Evolutionary conservation across 2,113 vertebrate genomes (phyloP), one percentile per base, ranked within the genome.

Genomic region (Lathamus discolor): DNA sequence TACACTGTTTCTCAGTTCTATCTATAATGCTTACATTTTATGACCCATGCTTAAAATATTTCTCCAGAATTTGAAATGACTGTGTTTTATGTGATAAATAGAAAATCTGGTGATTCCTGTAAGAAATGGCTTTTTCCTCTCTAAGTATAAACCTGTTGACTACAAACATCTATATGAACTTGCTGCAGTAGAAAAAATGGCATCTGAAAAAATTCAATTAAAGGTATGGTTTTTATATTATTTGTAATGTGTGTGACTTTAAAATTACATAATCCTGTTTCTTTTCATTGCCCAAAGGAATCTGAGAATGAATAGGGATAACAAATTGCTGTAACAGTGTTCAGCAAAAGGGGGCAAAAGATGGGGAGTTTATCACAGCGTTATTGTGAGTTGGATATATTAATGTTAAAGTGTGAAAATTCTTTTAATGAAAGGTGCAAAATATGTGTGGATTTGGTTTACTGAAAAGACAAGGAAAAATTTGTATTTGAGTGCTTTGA

Each of bases 131-230:
- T 93, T 98, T 75, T 96, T 97, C 96, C 97, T 95, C 66, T 96
- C 80, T 89, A 99, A 97, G 93, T 98, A 98, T 88, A 99, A 98
- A 94, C 98, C 98, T n/a, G 93, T 97, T 80, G 98, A 99, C 95
- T 99, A 99, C 91, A 91, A 98, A 81, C 97, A 97, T 73, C 95
- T 99, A 4, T 95, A 92, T 72, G 98, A 98, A 49, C 96, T 99
- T 95, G 93, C 98, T 86, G 97, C 98, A 66, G 97, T 96, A 73
- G 98, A 98, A 94, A 98, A 98, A 90, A 96, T 95, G 83, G 92
- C 98, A 52, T 98, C 98, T 92, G 97, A 97, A 94, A 93, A 97
- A 86, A 98, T 98, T 93, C 98, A 98, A 52, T 92, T 98, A 95
- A 99, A 99, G 99, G 99, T 99, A 98, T 77, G 94, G 22, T 10